Evolutionary conservation across 2,888 invertebrate genomes (phyloP), one percentile per base, ranked within the genome.

Genomic region (Cephus rjabovi): DNA sequence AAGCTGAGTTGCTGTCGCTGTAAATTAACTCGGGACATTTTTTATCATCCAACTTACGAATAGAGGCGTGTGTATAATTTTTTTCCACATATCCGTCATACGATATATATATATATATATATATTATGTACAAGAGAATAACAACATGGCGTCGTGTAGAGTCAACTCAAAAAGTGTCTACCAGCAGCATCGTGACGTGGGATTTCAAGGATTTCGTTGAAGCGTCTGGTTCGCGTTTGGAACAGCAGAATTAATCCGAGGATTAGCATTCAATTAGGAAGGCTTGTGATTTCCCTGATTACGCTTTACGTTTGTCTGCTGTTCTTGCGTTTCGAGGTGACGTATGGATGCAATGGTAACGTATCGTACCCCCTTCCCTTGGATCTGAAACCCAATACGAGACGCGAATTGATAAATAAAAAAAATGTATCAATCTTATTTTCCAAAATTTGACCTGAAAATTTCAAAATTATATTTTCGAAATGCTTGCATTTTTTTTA

Each of bases 261-360:
- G 80, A 79, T 81, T 81, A 81, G 78, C 78, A 79, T 83, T 81
- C 80, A 80, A 83, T 83, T 83, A 81, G 74, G 73, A 35, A 79
- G 76, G 79, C 81, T 79, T 80, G 83, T 77, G 83, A 80, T 78
- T 76, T 78, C 79, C 79, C 79, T 79, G 79, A 80, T 81, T 80
- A 81, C 37, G 79, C 75, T 79, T 81, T 79, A 77, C 79, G 77
- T 82, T 76, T 80, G 75, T 77, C 79, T 79, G 77, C 56, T 34
- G 40, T 23, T 23, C 23, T 23, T 56, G 56, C 56, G 9, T 56
- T 56, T 56, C 56, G 23, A 23, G 9, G 23, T 23, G 23, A 9
- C 23, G 56, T 56, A 40, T 15, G 40, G 56, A 56, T 15, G 1
- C 23, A 9, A 2, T 23, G 56, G 23, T 56, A 56, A 56, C 23